Evolutionary conservation across 2,888 invertebrate genomes (phyloP).

Genomic region (Drosophila ochracea): DNA sequence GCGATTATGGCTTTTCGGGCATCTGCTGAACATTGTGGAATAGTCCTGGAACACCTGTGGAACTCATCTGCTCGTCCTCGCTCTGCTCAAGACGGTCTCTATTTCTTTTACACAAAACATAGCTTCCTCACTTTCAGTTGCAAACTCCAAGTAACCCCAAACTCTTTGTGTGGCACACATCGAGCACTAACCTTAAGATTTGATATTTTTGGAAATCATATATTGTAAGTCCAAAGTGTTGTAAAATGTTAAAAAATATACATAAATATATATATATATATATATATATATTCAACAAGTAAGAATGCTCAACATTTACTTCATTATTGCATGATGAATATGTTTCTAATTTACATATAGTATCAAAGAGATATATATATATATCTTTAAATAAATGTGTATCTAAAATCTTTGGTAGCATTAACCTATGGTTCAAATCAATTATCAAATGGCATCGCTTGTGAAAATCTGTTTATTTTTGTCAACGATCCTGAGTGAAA

Average conservation of each 20-base stretch:
- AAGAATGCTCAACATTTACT: not conserved
- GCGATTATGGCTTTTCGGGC: conserved; percentile 80
- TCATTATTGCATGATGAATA: not conserved
- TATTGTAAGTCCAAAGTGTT: conserved; percentile 65
- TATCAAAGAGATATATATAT: not conserved
- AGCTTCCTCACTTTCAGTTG: conserved; percentile 56
- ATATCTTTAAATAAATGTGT: not conserved
- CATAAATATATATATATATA: not conserved
- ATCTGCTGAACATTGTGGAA: conserved; percentile 71
- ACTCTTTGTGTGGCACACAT: conserved; percentile 37
- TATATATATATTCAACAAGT: not conserved
- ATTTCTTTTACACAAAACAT: not conserved
- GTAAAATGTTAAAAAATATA: conserved; percentile 65
- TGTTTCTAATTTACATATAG: not conserved
- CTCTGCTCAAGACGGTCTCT: conserved; percentile 66
- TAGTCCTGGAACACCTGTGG: not conserved
- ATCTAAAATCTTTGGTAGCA: not conserved
- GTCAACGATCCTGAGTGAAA: not conserved
- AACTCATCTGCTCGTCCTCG: conserved; percentile 15
- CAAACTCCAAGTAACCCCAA: conserved; percentile 38
- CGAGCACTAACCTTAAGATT: conserved; percentile 67
- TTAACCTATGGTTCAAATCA: not conserved
- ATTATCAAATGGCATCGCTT: not conserved
- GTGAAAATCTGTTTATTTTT: not conserved
- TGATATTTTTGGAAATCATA: conserved; percentile 56